Conservation (phyloP, 2,797 vertebrate species). For the Bradypus variegatus region DNA sequence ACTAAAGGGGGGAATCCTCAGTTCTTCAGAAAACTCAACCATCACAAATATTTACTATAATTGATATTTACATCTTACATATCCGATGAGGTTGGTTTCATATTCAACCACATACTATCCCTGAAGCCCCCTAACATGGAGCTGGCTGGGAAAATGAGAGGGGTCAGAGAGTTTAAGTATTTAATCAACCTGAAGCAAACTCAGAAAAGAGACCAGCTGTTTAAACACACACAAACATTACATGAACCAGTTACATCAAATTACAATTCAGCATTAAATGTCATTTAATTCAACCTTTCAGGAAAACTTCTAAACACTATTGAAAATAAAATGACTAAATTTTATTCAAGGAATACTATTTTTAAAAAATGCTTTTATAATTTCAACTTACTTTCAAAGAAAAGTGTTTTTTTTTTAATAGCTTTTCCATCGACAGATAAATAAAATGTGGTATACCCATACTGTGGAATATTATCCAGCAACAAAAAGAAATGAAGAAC, state of each 20-base stretch:
- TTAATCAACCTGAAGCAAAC: conserved; percentile 34
- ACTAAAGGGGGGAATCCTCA: conserved; percentile 2
- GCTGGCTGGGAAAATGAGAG: not conserved
- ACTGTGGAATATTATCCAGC: not conserved
- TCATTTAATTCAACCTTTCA: conserved; percentile 21
- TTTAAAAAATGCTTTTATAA: conserved; percentile 21
- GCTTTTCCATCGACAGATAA: not conserved
- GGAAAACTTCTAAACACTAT: conserved; percentile 8
- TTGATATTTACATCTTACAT: conserved; percentile 20
- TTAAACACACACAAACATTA: not conserved
- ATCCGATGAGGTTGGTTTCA: conserved; percentile 28
- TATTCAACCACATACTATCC: conserved; percentile 6
- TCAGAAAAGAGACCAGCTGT: conserved; percentile 4
- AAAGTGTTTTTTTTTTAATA: not conserved
- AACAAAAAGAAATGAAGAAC: not conserved
- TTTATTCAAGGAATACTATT: not conserved
- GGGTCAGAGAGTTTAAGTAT: conserved; percentile 25
- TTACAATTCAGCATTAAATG: conserved; percentile 22
- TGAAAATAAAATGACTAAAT: conserved; percentile 33
- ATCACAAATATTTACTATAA: conserved; percentile 15
- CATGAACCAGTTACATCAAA: conserved; percentile 1
- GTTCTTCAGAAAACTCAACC: conserved; percentile 21
- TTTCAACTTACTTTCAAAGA: conserved; percentile 32
- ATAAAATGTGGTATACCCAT: not conserved
- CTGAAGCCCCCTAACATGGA: not conserved